phyloP scores from a whole-genome alignment of 2,888 invertebrate species.

The Agrilus mali region DNA sequence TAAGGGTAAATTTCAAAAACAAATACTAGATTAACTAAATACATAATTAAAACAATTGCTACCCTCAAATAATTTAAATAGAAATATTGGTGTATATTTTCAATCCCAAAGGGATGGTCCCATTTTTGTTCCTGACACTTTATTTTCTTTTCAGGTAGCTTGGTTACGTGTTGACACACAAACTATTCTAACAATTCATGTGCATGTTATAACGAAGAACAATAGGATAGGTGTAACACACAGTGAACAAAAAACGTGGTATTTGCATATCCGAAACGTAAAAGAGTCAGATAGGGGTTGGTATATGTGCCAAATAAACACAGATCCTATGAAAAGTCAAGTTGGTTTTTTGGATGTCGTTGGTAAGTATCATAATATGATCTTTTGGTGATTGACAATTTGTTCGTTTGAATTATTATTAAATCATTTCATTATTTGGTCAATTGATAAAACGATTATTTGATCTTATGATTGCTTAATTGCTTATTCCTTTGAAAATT shows the following conservation, averaged over 20 bases:
- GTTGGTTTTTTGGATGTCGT: conserved; percentile 53
- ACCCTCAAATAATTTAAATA: too few relatives aligned
- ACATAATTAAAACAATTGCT: too few relatives aligned
- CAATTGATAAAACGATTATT: not conserved
- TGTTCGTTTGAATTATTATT: too few relatives aligned
- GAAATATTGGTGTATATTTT: too few relatives aligned
- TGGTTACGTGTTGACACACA: conserved; percentile 86
- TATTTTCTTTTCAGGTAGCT: conserved; percentile 52
- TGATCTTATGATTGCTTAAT: too few relatives aligned
- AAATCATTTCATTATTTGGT: too few relatives aligned
- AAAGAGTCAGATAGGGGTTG: conserved; percentile 74
- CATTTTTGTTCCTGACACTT: too few relatives aligned
- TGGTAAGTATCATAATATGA: conserved; percentile 39
- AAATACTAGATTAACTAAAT: too few relatives aligned
- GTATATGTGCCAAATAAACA: conserved; percentile 84
- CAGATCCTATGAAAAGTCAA: conserved; percentile 64
- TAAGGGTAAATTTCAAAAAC: too few relatives aligned
- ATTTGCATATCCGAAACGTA: conserved; percentile 73
- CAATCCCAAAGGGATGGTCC: too few relatives aligned
- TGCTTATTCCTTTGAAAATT: too few relatives aligned
- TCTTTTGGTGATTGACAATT: too few relatives aligned
- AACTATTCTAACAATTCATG: conserved; percentile 81
- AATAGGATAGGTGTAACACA: conserved; percentile 74
- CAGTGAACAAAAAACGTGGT: conserved; percentile 78
- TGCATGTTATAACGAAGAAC: conserved; percentile 81